These are phyloP conservation scores for Troides helena DNA, from an alignment of 2,888 invertebrate genomes.

Conservation along the genomic window DNA sequence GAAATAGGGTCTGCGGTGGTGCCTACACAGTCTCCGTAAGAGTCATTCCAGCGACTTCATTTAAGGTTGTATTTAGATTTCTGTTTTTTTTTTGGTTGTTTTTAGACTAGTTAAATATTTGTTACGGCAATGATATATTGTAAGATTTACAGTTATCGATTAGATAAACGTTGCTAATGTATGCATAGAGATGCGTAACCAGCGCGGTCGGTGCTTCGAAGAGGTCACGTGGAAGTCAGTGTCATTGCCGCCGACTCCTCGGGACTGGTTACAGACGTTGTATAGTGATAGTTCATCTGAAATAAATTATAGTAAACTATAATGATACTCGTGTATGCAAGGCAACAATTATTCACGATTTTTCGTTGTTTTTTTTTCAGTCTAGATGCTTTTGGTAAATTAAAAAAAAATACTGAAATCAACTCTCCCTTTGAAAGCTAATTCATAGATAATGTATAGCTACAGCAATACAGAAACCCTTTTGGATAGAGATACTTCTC, in stretches of 20 bases:
- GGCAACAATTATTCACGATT: too few relatives aligned
- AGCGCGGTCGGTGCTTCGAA: neutral
- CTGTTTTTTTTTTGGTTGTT: neutral
- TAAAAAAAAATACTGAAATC: too few relatives aligned
- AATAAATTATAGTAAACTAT: neutral
- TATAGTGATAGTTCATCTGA: constrained; percentile 12
- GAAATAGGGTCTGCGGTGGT: too few relatives aligned
- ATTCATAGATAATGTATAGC: too few relatives aligned
- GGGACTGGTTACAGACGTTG: neutral
- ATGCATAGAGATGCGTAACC: neutral
- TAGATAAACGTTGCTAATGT: neutral
- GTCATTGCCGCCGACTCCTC: constrained; percentile 27
- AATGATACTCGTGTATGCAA: neutral
- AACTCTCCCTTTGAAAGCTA: too few relatives aligned
- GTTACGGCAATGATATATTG: neutral
- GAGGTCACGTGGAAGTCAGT: constrained; percentile 12
- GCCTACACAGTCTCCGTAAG: too few relatives aligned
- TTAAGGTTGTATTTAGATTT: too few relatives aligned
- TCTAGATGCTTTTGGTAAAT: too few relatives aligned
- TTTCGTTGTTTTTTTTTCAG: too few relatives aligned
- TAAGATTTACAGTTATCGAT: neutral
- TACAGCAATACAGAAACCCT: too few relatives aligned
- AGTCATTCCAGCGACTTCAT: too few relatives aligned
- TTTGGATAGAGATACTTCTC: too few relatives aligned
- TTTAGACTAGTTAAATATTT: neutral